phyloP scores from a whole-genome alignment of 2,113 vertebrate species.

The Elephantulus edwardii region DNA sequence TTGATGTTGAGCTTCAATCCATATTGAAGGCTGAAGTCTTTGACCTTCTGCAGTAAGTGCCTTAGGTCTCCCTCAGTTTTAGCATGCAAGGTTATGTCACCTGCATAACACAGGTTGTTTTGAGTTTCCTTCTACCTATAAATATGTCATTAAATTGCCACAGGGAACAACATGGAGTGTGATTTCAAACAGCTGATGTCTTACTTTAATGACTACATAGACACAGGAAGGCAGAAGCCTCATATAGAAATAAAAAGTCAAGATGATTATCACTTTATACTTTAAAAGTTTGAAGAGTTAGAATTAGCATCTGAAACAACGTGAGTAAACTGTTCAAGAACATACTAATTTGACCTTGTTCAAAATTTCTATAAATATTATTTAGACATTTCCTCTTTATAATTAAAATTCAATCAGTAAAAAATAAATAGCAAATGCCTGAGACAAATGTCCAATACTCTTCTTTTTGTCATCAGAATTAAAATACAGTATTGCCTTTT shows the following conservation, averaged over 20 bases:
- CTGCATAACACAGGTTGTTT: too few species aligned
- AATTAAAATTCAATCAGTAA: conserved; percentile 18
- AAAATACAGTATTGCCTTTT: neutral
- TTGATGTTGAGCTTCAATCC: too few species aligned
- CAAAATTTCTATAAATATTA: neutral
- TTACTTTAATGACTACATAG: neutral
- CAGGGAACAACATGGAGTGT: neutral
- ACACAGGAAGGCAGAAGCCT: neutral
- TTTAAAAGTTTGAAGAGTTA: neutral
- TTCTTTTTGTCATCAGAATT: conserved; percentile 2
- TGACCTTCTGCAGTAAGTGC: too few species aligned
- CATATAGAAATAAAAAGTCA: neutral
- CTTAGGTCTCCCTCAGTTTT: too few species aligned
- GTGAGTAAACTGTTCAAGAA: conserved; percentile 13
- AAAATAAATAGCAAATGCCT: neutral
- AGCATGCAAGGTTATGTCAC: too few species aligned
- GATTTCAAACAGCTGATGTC: conserved; percentile 35
- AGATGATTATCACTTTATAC: neutral
- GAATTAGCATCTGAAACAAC: neutral
- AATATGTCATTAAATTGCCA: neutral
- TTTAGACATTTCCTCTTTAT: neutral
- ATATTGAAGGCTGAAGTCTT: too few species aligned
- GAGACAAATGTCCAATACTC: neutral
- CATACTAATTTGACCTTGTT: neutral
- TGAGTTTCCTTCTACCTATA: neutral